Percentiles rank a stretch among this genome's conserved stretches.
These are phyloP conservation scores for Erynnis tages DNA, from an alignment of 2,888 invertebrate genomes.

Conservation along the genomic window DNA sequence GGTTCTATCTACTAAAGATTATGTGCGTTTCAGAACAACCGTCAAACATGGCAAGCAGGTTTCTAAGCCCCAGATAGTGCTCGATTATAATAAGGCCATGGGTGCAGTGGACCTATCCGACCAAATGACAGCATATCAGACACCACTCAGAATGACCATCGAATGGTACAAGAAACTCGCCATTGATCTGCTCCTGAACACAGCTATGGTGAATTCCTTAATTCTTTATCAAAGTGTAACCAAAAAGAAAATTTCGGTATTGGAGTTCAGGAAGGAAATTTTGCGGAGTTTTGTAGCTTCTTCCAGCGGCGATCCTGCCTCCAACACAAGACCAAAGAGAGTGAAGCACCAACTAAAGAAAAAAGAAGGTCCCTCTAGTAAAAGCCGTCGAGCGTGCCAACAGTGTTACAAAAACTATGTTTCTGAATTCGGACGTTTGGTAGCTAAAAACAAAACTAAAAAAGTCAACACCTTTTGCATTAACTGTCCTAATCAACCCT, in stretches of 20 bases:
- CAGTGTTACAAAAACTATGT: not conserved
- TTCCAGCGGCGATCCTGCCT: not conserved
- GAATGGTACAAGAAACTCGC: constrained; percentile 40
- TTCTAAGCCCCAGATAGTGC: constrained; percentile 35
- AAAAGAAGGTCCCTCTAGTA: constrained; percentile 8
- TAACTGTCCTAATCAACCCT: not conserved
- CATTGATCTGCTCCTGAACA: constrained; percentile 34
- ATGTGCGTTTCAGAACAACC: not conserved
- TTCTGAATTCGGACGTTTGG: not conserved
- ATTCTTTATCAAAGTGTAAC: not conserved
- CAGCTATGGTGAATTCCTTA: constrained; percentile 31
- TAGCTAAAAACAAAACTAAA: constrained; percentile 5
- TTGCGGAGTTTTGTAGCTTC: not conserved
- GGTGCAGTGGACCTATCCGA: constrained; percentile 34
- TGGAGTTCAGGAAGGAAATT: constrained; percentile 6
- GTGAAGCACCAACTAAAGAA: not conserved
- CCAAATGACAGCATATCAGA: constrained; percentile 34
- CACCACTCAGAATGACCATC: constrained; percentile 35
- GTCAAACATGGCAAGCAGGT: constrained; percentile 1
- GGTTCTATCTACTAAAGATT: constrained; percentile 38
- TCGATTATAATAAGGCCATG: constrained; percentile 34
- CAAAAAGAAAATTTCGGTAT: not conserved
- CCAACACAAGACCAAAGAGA: not conserved
- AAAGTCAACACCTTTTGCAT: constrained; percentile 3
- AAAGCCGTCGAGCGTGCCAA: constrained; percentile 5